Evolutionary conservation across 2,797 vertebrate species (phyloP), one percentile per base, ranked within the genome.

Genomic region (Eremophila alpestris): DNA sequence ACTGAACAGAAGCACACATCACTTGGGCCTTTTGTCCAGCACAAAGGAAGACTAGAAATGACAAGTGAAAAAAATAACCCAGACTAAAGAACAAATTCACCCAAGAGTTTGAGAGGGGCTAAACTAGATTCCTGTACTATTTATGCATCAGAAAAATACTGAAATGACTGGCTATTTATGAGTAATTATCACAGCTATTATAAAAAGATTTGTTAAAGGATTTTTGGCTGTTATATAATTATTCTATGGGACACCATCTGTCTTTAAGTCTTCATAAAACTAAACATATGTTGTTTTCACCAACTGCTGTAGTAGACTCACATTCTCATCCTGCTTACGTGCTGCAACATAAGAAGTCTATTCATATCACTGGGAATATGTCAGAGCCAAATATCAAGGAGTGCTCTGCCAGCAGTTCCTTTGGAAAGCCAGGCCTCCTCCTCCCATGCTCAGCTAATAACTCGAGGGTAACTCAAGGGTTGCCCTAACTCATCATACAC

Each of bases 221-320:
- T 95, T 90, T 93, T 43, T 93, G 84, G 78, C 83, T 88, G 69
- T 91, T 90, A 94, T 36, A 92, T 97, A 96, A 97, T 96, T 94
- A 96, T 96, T 91, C 96, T 82, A 80, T 43, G 90, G 95, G 96
- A 95, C 94, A 89, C 97, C 97, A 97, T 97, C 95, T 97, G 97
- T 83, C 95, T 94, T 91, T 79, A 89, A 92, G 89, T 94, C 94
- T 90, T 96, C 96, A 95, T 85, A 97, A 93, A 97, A 97, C 65
- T 54, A 95, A 95, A 95, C 96, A 95, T 96, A 97, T 90, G 93
- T 84, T 97, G 95, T 95, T 97, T 96, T 93, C 89, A 90, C 93
- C 94, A 91, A 74, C 13, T 76, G 91, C 91, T 82, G 78, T 87
- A 79, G 79, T 74, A 94, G 91, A 94, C 67, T 86, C 82, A 73